Base-by-base conservation (phyloP, 2,113 vertebrate genomes). In the Entelurus aequoreus region DNA sequence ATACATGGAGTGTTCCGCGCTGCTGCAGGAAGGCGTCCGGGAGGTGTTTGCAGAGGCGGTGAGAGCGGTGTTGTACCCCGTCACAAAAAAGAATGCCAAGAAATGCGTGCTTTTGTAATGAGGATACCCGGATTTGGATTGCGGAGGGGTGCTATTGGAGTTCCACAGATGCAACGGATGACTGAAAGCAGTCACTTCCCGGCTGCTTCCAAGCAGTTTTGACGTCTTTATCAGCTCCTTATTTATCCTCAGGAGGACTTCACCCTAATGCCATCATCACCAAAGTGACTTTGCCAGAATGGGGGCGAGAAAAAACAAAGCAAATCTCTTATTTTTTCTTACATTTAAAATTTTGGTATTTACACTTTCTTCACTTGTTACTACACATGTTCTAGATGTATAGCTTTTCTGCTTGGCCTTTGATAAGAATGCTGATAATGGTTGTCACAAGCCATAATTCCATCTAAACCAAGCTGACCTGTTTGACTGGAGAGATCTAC, bases 41-140 rank as follows among this genome's bases (percentile, higher is more conserved):
- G 93, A 95, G 68, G 94, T 98, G 78, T 96, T 98, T 64, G 91
- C 88, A 0, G 94, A 98, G 82, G 94, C 94, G 5, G 92, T 96
- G 56, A 90, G 92, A 21, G 94, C 94, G 1, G 93, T 97, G 78
- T 91, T 98, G 70, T 93, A 95, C 77, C 94, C 94, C 47, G 89
- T 92, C 70, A 89, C 89, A 54, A 95, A 95, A 92, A 98, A 95
- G 88, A 94, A 90, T 72, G 60, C 84, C 72, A 94, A 92, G 68
- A 98, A 93, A 83, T 98, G 93, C 62, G 89, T 94, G 69, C 81
- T 98, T 0, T 91, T 96, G 87, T 94, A 97, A 91, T 85, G 75
- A 69, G 64, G 66, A 62, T 76, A 64, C 65, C 76, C 69, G 69
- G 62, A 49, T 79, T 83, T 86, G 89, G 88, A 91, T 90, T 83